Percentiles rank a stretch among this genome's conserved stretches.
Evolutionary conservation across 2,113 vertebrate genomes (phyloP).

Genomic region (Corapipo altera): DNA sequence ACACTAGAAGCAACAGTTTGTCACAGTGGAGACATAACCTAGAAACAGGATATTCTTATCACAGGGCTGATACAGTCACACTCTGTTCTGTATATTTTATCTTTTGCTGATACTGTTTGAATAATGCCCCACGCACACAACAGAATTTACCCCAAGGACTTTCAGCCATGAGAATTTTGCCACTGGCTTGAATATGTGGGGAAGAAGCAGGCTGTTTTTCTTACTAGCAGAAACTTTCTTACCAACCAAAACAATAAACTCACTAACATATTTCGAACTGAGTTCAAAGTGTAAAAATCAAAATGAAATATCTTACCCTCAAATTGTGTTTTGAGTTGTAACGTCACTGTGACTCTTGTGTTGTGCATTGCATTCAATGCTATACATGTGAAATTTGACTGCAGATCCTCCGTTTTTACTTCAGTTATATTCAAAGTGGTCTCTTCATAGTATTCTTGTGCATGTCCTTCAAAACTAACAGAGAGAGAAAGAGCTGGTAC

Average conservation of each 20-base stretch:
- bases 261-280: neutral
- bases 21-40: neutral
- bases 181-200: neutral
- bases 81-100: neutral
- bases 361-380: neutral
- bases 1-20: neutral
- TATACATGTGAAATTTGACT: conserved; percentile 41
- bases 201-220: neutral
- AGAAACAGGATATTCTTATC: neutral
- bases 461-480: conserved; percentile 1
- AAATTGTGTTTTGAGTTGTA: conserved; percentile 31
- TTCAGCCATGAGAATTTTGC: neutral
- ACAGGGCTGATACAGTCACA: neutral
- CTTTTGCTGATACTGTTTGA: neutral
- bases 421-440: conserved; percentile 31
- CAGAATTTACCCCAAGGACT: neutral
- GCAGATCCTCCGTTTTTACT: conserved; percentile 61
- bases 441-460: neutral
- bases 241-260: neutral
- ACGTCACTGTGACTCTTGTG: neutral
- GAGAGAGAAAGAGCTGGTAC: neutral
- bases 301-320: neutral
- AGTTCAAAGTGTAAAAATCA: neutral
- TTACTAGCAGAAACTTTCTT: neutral
- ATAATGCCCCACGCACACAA: rapidly evolving